Conservation (phyloP, 2,888 invertebrate genomes). For the Drosophila mimetica region DNA sequence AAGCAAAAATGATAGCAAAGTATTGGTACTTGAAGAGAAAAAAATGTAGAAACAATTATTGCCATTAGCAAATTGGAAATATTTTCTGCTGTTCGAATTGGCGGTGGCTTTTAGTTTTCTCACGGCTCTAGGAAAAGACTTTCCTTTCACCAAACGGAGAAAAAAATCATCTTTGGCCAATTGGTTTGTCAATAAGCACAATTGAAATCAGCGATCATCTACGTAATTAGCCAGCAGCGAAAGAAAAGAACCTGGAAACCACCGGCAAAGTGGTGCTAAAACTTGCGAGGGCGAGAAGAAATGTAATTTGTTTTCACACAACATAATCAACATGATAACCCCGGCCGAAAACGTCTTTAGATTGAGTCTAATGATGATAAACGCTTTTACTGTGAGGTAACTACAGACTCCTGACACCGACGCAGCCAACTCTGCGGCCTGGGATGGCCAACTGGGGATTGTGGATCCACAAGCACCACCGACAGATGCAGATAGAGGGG, state of each 20-base stretch:
- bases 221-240: conserved; percentile 65
- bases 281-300: conserved; percentile 67
- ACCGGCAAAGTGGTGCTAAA: conserved; percentile 63
- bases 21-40: conserved; percentile 37
- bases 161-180: conserved; percentile 48
- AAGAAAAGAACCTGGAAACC: conserved; percentile 19
- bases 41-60: conserved; percentile 66
- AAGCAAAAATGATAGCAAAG: conserved; percentile 61
- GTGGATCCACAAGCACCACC: conserved; percentile 17
- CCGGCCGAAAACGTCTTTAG: conserved; percentile 83
- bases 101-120: conserved; percentile 77
- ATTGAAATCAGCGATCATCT: conserved; percentile 64
- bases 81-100: conserved; percentile 67
- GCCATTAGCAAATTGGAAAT: conserved; percentile 65
- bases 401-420: conserved; percentile 79
- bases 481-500: conserved; percentile 29
- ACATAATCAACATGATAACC: conserved; percentile 85
- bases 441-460: neutral
- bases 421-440: conserved; percentile 37
- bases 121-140: conserved; percentile 38
- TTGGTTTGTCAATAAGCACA: conserved; percentile 76
- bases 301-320: conserved; percentile 85
- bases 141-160: conserved; percentile 38
- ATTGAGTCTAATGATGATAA: conserved; percentile 85
- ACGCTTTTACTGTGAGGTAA: conserved; percentile 82